Evolutionary conservation across 92 coral and sea anemone species (phyloP).

Genomic region (Nematostella vectensis): DNA sequence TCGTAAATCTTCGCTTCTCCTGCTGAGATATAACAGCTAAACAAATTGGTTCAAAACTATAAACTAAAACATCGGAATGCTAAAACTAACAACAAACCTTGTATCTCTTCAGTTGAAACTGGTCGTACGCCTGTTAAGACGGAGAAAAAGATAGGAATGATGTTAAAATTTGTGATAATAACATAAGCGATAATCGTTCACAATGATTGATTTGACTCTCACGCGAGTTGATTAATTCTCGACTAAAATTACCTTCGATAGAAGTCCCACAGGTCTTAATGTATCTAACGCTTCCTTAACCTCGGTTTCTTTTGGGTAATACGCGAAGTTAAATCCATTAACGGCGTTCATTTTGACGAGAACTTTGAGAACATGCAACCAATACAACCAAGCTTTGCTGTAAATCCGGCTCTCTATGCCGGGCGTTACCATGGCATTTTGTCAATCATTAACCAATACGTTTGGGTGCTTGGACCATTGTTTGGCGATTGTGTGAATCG

Average conservation of each 20-base stretch:
- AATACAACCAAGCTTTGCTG: too few relatives aligned
- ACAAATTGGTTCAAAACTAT: too few relatives aligned
- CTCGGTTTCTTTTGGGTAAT: conserved; percentile 65
- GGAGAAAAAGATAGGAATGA: neutral
- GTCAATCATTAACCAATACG: too few relatives aligned
- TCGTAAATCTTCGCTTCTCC: too few relatives aligned
- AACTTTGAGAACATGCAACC: neutral
- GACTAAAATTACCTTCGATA: conserved; percentile 59
- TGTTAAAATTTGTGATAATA: too few relatives aligned
- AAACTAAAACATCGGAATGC: too few relatives aligned
- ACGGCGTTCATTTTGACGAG: conserved; percentile 15
- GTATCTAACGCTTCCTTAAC: conserved; percentile 73
- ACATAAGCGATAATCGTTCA: too few relatives aligned
- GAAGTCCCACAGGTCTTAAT: conserved; percentile 76
- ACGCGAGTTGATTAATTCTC: neutral
- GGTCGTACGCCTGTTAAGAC: conserved; percentile 64
- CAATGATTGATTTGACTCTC: too few relatives aligned
- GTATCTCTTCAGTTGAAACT: conserved; percentile 69
- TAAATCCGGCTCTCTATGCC: conserved; percentile 20
- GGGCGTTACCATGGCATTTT: conserved; percentile 61
- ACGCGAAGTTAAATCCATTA: conserved; percentile 20
- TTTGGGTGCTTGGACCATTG: too few relatives aligned
- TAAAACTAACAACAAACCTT: too few relatives aligned
- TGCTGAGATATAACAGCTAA: too few relatives aligned
- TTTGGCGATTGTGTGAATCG: too few relatives aligned